These are phyloP conservation scores for Engystomops pustulosus DNA, from an alignment of 2,113 vertebrate genomes.

Conservation along the genomic window DNA sequence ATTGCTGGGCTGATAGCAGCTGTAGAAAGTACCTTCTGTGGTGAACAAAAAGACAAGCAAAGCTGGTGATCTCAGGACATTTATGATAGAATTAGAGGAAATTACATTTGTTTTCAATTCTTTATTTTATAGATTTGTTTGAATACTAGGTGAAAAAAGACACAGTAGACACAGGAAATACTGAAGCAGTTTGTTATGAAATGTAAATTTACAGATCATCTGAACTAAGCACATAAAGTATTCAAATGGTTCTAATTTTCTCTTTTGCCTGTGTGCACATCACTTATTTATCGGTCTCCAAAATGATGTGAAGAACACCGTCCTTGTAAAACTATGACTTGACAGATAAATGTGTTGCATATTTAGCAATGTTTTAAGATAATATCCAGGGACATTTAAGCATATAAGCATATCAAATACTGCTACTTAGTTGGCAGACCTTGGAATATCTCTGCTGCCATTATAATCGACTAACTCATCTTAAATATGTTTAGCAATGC, in stretches of 20 bases:
- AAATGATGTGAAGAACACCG: background rate
- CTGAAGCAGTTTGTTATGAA: background rate
- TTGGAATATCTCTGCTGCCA: background rate
- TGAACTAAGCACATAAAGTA: background rate
- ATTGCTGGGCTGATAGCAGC: no score
- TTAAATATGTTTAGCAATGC: background rate
- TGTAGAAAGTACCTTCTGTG: no score
- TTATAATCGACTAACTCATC: background rate
- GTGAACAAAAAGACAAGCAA: no score
- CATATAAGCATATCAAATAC: background rate
- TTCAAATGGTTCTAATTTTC: background rate
- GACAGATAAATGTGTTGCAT: slow-evolving; percentile 23
- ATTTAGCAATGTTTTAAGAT: slow-evolving; percentile 4
- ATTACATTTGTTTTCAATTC: no score
- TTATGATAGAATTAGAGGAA: no score
- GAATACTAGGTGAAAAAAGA: no score
- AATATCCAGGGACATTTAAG: background rate
- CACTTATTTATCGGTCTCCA: background rate
- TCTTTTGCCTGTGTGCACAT: background rate
- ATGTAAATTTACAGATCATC: background rate
- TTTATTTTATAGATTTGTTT: no score
- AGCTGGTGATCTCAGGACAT: no score
- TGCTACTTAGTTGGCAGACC: background rate
- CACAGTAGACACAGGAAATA: background rate
- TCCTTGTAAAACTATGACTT: background rate